These are phyloP conservation scores for Scaptomyza tumidula DNA, from an alignment of 2,888 invertebrate genomes.

Conservation along the genomic window DNA sequence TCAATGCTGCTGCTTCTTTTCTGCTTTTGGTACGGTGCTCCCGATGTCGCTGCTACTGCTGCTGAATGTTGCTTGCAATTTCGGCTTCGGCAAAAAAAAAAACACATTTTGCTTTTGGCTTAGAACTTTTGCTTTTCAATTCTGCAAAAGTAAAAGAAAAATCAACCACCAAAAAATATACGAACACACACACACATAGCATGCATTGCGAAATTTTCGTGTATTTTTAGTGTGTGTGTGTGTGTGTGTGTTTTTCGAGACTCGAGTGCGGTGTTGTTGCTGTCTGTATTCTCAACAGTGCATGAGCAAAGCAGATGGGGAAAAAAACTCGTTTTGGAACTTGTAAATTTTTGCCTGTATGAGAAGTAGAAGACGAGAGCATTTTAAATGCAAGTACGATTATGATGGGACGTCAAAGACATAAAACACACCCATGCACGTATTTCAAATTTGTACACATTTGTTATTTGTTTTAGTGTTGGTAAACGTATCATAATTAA, in stretches of 20 bases:
- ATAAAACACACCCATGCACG: slow-evolving; percentile 8
- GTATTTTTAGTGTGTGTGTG: neutral
- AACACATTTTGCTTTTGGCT: slow-evolving; percentile 55
- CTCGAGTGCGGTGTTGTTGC: slow-evolving; percentile 29
- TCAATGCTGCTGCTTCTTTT: slow-evolving; percentile 23
- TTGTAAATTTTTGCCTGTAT: slow-evolving; percentile 48
- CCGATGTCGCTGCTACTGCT: slow-evolving; percentile 17
- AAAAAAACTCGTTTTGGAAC: slow-evolving; percentile 65
- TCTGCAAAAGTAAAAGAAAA: slow-evolving; percentile 41
- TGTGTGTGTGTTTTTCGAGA: slow-evolving; percentile 11
- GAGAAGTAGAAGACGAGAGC: slow-evolving; percentile 27
- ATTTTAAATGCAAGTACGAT: slow-evolving; percentile 38
- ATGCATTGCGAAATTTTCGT: slow-evolving; percentile 53
- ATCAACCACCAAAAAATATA: slow-evolving; percentile 62
- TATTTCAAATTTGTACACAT: slow-evolving; percentile 19
- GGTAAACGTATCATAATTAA: slow-evolving; percentile 24
- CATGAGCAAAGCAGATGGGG: slow-evolving; percentile 42
- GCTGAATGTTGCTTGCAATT: slow-evolving; percentile 53
- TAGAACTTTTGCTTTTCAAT: slow-evolving; percentile 72
- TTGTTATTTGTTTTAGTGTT: slow-evolving; percentile 43
- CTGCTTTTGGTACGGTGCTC: slow-evolving; percentile 9
- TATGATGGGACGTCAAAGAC: slow-evolving; percentile 46
- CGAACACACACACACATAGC: slow-evolving; percentile 23
- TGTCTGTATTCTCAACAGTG: slow-evolving; percentile 54
- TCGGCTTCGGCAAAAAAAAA: slow-evolving; percentile 47